Evolutionary conservation across 2,797 vertebrate genomes (phyloP), one percentile per base, ranked within the genome.

Genomic region (Tympanoctomys barrerae): DNA sequence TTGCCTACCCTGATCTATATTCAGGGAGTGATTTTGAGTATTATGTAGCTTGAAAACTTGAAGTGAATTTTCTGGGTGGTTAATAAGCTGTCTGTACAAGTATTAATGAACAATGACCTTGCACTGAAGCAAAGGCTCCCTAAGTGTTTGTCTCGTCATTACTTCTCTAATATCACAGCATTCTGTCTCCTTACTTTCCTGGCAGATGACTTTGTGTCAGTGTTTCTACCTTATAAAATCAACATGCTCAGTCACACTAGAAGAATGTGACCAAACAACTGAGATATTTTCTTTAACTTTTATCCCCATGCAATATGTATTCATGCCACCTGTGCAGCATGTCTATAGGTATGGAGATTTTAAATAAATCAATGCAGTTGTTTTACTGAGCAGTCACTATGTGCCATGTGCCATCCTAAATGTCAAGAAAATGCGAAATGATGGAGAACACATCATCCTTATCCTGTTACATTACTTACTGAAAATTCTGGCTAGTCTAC

Each of bases 61-160:
- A 97, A 97, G 97, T 96, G 96, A 98, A 59, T 97, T 96, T 93
- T 77, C 64, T 92, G 81, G 70, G 87, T 87, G 95, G 91, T 89
- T 97, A 97, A 97, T 97, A 96, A 98, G 96, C 80, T 97, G 93
- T 97, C 95, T 28, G 1, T 26, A 96, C 4, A 49, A 94, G 97
- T 96, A 97, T 93, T 98, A 98, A 97, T 97, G 95, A 98, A 92
- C 87, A 97, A 89, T 97, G 97, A 97, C 96, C 97, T 98, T 97
- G 92, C 91, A 96, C 92, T 96, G 96, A 97, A 98, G 97, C 93
- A 96, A 89, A 96, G 1, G 82, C 36, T 86, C 90, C 59, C 79
- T 68, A 59, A 68, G n/a, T 64, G 11, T 96, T 75, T 70, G 28
- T 94, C 97, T 98, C 94, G 95, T 98, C 96, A 90, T 82, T 94